Evolutionary conservation across 2,888 invertebrate species (phyloP).

Genomic region (Ametastegia equiseti): DNA sequence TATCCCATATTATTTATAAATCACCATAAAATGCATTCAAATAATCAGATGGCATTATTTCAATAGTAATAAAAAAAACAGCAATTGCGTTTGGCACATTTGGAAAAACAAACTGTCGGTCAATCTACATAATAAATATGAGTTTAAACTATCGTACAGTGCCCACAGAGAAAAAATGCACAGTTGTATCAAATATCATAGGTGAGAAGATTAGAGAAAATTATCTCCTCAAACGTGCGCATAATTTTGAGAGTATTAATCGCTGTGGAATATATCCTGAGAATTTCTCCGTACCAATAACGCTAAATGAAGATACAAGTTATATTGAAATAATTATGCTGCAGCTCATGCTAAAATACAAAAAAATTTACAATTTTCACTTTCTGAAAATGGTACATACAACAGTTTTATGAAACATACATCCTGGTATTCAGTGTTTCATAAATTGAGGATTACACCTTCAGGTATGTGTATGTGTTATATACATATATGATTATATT

Average conservation of each 20-base stretch:
- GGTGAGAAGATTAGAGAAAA: neutral
- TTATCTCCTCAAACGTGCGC: neutral
- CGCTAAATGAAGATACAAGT: neutral
- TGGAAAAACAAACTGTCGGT: neutral
- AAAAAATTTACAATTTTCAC: constrained; percentile 41
- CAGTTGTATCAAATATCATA: neutral
- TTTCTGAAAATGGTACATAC: constrained; percentile 19
- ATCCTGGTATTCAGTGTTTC: constrained; percentile 4
- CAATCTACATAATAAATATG: neutral
- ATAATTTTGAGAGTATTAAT: neutral
- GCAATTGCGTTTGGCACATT: neutral
- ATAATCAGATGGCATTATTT: neutral
- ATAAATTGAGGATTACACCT: neutral
- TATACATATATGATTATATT: neutral
- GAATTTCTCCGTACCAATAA: neutral
- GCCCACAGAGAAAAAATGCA: neutral
- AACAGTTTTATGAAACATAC: constrained; percentile 23
- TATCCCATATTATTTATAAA: neutral
- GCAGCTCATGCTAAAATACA: neutral
- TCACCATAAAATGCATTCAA: neutral
- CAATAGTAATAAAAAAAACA: neutral
- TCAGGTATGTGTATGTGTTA: too few relatives aligned
- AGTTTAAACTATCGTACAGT: neutral
- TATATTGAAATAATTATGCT: neutral
- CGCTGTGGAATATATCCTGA: constrained; percentile 20